Conservation (phyloP, 2,797 vertebrate species). For the Silurus aristotelis region DNA sequence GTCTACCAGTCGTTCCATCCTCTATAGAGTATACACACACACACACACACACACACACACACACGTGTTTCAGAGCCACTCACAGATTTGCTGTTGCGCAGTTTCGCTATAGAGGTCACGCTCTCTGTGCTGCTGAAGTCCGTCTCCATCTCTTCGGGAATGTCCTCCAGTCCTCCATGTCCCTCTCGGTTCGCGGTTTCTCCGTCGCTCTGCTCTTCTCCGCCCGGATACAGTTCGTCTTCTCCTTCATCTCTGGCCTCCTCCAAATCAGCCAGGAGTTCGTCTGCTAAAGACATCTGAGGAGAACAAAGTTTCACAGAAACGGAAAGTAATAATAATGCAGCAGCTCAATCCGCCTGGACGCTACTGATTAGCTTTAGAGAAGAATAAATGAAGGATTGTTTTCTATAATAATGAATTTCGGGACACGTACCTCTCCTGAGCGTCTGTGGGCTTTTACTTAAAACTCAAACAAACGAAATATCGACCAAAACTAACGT, state of each 20-base stretch:
- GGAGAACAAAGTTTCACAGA: no score
- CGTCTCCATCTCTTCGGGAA: conserved; percentile 88
- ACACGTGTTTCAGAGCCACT: conserved; percentile 37
- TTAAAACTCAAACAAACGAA: background rate
- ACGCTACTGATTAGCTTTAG: no score
- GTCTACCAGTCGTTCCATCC: background rate
- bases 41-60: no score
- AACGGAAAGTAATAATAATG: no score
- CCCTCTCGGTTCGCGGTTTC: conserved; percentile 60
- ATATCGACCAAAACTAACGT: background rate
- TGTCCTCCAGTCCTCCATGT: conserved; percentile 78
- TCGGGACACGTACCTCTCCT: background rate
- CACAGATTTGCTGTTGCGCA: conserved; percentile 88
- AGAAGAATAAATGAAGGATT: no score
- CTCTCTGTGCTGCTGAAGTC: conserved; percentile 86
- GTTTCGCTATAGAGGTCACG: conserved; percentile 86
- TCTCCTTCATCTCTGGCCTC: conserved; percentile 82
- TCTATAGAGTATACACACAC: no score
- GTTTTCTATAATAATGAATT: background rate
- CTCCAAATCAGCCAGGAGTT: conserved; percentile 90
- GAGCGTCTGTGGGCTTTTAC: no score
- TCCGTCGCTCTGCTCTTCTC: conserved; percentile 73
- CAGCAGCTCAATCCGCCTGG: no score
- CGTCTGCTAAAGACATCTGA: conserved; percentile 91
- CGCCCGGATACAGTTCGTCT: conserved; percentile 75